These are phyloP conservation scores for Elephantulus edwardii DNA, from an alignment of 2,113 vertebrate species.

Conservation along the genomic window DNA sequence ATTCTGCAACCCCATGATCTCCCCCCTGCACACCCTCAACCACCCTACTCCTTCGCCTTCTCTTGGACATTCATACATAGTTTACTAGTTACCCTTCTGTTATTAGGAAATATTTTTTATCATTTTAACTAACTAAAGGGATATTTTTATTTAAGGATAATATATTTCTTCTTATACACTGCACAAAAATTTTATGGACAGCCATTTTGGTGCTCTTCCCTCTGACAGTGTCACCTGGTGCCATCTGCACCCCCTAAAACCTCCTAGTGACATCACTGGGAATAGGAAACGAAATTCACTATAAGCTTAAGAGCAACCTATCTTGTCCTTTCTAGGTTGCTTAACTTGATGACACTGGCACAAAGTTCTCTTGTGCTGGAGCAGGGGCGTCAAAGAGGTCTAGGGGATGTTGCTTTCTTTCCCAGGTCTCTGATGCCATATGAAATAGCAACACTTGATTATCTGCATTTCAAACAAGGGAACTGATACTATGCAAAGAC, in stretches of 20 bases:
- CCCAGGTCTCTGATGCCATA: slow-evolving; percentile 35
- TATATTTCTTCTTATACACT: not conserved
- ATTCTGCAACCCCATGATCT: too few relatives aligned
- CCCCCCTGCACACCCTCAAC: too few relatives aligned
- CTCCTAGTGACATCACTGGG: slow-evolving; percentile 56
- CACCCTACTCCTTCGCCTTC: too few relatives aligned
- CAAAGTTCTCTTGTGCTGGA: slow-evolving; percentile 23
- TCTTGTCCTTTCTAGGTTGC: slow-evolving; percentile 74
- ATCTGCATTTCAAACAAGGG: slow-evolving; percentile 58
- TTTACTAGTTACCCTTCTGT: too few relatives aligned
- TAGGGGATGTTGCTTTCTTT: slow-evolving; percentile 23
- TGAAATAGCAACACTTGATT: slow-evolving; percentile 48
- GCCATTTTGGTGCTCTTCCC: not conserved
- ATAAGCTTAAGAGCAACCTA: slow-evolving; percentile 80
- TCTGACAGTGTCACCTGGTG: not conserved
- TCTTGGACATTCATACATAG: too few relatives aligned
- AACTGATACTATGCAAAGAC: slow-evolving; percentile 61
- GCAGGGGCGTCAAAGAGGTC: slow-evolving; percentile 37
- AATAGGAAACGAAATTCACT: slow-evolving; percentile 80
- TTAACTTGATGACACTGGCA: slow-evolving; percentile 76
- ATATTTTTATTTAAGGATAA: not conserved
- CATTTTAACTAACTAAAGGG: not conserved
- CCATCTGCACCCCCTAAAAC: not conserved
- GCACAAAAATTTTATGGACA: too few relatives aligned
- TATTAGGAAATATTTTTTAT: not conserved